Base-by-base conservation (phyloP, 2,113 vertebrate genomes). In the Podiceps cristatus region DNA sequence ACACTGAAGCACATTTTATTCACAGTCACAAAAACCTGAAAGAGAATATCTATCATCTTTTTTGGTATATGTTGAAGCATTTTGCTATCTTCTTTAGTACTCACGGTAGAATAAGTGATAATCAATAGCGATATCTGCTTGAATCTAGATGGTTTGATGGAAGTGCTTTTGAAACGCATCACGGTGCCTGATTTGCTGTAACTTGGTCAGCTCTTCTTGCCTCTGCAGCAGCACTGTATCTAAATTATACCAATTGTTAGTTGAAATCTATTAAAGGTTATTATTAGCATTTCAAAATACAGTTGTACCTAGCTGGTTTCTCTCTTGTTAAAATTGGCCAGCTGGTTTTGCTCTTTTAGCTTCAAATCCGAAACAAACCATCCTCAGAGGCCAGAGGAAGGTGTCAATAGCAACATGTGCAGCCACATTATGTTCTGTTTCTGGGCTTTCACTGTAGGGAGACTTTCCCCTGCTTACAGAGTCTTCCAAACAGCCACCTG, bases 111-210 rank as follows among this genome's bases (percentile, higher is more conserved):
- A 69, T 97, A 98, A 97, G 95, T 78, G 19, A 94, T 97, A 97
- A 98, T 98, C 98, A 98, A 98, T 98, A 98, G 73, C 75, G 92
- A 94, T 97, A 97, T 96, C 95, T 93, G 82, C 94, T 96, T 93
- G 97, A 89, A 96, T 97, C 71, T 89, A 24, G 3, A 90, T 75
- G 76, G 87, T 81, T 97, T 87, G 22, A 97, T 98, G 94, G 90
- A 97, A 95, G 69, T 88, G 87, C 82, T 97, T 98, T 96, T 97
- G 97, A 98, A 98, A 90, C 90, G 93, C 86, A 96, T 97, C 95
- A 91, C 52, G 58, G 93, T 78, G 78, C 88, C 97, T 86, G 95
- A 97, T 98, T 93, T 97, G 90, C 97, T 98, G 92, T 95, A 96
- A 95, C 94, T 96, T 97, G 97, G 92, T 94, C 97, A 97, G 92